phyloP scores from a whole-genome alignment of 2,113 vertebrate species.

The Heterochromis multidens region DNA sequence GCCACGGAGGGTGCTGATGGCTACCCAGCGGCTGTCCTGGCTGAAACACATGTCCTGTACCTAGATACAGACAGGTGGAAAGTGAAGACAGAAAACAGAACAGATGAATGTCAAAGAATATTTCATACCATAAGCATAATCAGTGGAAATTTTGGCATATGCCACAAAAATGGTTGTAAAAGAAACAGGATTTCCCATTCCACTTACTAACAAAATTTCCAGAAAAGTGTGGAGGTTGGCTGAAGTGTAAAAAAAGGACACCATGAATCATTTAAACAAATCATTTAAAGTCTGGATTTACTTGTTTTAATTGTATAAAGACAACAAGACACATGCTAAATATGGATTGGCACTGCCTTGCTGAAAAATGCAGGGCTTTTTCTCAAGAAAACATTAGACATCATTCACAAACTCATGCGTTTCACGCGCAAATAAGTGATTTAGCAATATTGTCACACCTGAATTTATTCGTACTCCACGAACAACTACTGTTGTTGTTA shows the following conservation, averaged over 20 bases:
- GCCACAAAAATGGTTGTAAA: fast-evolving
- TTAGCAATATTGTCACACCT: too few relatives aligned
- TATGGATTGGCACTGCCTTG: too few relatives aligned
- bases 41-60: slow-evolving; percentile 99
- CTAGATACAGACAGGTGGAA: slow-evolving; percentile 58
- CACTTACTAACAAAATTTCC: background rate
- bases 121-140: background rate
- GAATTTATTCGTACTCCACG: too few relatives aligned
- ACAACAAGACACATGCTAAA: too few relatives aligned
- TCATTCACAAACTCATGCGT: too few relatives aligned
- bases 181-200: background rate
- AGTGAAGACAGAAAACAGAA: background rate
- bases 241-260: background rate
- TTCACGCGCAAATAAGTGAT: too few relatives aligned
- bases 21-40: slow-evolving; percentile 97
- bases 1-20: slow-evolving; percentile 93
- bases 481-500: too few relatives aligned
- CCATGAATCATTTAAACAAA: too few relatives aligned
- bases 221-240: background rate
- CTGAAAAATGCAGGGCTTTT: too few relatives aligned
- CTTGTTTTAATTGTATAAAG: too few relatives aligned
- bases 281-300: too few relatives aligned
- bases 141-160: background rate
- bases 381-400: too few relatives aligned
- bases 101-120: background rate